Conservation (phyloP, 2,113 vertebrate genomes). For the Myrmecobius fasciatus region DNA sequence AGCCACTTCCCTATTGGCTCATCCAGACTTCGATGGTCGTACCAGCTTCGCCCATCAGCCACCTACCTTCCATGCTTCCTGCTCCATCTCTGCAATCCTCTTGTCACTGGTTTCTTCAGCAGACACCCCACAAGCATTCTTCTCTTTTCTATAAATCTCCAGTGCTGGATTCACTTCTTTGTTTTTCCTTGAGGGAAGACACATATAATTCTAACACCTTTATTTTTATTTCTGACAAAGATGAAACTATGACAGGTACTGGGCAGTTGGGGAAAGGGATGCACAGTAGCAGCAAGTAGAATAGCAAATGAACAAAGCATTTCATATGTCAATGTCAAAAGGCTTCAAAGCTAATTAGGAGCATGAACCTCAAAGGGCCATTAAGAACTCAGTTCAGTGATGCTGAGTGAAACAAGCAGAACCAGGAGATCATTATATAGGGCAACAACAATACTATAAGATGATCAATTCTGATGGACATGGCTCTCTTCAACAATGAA, state of each 20-base stretch:
- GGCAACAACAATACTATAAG: no score
- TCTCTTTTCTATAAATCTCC: not conserved
- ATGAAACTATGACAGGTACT: not conserved
- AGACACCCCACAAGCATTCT: not conserved
- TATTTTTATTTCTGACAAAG: constrained; percentile 24
- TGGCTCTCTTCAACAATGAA: no score
- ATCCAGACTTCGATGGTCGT: not conserved
- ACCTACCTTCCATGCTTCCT: not conserved
- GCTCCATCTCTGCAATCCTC: not conserved
- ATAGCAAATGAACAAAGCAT: not conserved
- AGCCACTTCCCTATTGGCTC: not conserved
- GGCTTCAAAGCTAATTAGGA: not conserved
- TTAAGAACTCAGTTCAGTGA: not conserved
- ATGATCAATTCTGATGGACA: no score
- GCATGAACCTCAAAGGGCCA: not conserved
- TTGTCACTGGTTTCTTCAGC: not conserved
- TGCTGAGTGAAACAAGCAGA: no score
- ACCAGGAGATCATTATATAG: no score
- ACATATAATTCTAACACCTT: not conserved
- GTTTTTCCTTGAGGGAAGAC: not conserved
- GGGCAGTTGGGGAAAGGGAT: not conserved
- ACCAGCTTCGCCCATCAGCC: not conserved
- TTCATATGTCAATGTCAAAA: not conserved
- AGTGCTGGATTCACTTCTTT: not conserved
- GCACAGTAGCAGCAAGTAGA: not conserved